phyloP scores from a whole-genome alignment of 2,113 vertebrate species.

The Ia io region DNA sequence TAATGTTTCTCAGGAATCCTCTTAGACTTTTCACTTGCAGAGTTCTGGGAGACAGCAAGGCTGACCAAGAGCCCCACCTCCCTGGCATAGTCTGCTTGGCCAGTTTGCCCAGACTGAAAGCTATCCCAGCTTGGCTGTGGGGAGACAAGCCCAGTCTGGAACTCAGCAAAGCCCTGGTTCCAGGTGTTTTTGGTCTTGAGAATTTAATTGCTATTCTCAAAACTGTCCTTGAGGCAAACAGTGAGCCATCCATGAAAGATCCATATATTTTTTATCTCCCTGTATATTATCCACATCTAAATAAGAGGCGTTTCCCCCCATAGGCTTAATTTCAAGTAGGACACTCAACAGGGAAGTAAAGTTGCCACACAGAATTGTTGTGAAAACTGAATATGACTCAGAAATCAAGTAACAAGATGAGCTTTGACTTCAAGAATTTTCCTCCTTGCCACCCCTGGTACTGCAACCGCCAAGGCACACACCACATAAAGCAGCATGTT shows the following conservation, averaged over 20 bases:
- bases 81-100: background rate
- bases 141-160: background rate
- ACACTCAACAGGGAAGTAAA: background rate
- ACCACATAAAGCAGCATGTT: background rate
- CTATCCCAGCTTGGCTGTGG: background rate
- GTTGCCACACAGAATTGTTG: background rate
- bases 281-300: background rate
- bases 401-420: background rate
- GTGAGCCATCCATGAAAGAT: background rate
- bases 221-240: background rate
- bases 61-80: background rate
- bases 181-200: background rate
- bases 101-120: background rate
- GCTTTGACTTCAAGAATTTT: background rate
- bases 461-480: background rate
- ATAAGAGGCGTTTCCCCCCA: background rate
- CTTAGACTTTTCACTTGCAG: background rate
- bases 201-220: conserved; percentile 35
- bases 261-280: background rate
- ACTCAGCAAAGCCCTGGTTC: background rate
- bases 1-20: background rate
- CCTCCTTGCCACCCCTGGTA: background rate
- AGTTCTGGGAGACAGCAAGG: background rate
- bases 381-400: background rate
- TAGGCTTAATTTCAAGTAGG: background rate